These are phyloP conservation scores for Buceros bicornis DNA, from an alignment of 2,797 vertebrate species.

Conservation along the genomic window DNA sequence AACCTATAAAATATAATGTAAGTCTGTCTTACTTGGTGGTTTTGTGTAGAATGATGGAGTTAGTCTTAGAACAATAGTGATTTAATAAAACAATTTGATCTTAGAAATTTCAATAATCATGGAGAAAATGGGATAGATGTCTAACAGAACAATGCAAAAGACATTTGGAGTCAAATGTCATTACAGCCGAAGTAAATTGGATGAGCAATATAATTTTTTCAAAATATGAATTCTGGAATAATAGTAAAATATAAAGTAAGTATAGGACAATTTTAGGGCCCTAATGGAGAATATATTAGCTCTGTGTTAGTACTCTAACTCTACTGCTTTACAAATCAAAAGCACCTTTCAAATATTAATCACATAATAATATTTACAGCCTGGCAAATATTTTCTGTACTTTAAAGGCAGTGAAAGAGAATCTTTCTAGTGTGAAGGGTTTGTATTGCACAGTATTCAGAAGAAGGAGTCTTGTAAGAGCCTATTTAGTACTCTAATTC, in stretches of 20 bases:
- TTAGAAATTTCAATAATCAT: background rate
- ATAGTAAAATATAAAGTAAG: background rate
- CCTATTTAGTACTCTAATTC: background rate
- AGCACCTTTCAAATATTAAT: background rate
- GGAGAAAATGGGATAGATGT: background rate
- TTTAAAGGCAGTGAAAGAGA: background rate
- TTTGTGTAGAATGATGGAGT: background rate
- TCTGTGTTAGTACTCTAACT: background rate
- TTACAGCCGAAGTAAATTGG: background rate
- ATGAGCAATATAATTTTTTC: background rate
- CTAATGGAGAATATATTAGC: background rate
- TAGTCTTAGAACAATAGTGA: background rate
- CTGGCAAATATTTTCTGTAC: background rate
- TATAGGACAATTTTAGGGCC: background rate
- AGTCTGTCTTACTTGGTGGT: background rate
- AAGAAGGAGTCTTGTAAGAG: background rate
- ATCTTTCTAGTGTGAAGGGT: background rate
- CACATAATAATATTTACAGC: background rate
- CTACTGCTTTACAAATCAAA: background rate
- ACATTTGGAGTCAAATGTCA: background rate
- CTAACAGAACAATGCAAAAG: background rate
- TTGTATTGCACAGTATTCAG: background rate
- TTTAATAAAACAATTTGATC: background rate
- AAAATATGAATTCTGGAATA: background rate
- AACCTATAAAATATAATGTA: background rate